Evolutionary conservation across 2,888 invertebrate genomes (phyloP), one percentile per base, ranked within the genome.

Genomic region (Buathra laborator): DNA sequence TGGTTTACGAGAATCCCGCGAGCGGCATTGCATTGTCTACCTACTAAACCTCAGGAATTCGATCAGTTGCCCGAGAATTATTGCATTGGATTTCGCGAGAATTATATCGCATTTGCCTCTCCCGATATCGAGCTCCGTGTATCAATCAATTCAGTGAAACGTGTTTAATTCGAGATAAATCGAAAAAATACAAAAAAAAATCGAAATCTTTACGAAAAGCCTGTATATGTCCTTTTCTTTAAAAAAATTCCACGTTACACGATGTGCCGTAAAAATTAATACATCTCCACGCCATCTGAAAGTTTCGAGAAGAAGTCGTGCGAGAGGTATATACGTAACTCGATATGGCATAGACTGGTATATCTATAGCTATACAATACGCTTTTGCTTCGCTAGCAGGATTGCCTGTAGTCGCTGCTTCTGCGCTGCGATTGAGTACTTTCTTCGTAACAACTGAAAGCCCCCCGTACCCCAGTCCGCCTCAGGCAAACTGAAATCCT

Each of bases 401-500:
- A 66, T 56, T 64, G 14, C 72, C 44, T 12, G 46, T 16, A 46
- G 75, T 62, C 64, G 32, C 75, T 51, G 75, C 71, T 71, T 77
- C 79, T 29, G 70, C 62, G 64, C 37, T 46, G 19, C 79, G 79
- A 83, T 83, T 53, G 75, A 83, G 75, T 51, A 83, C 75, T 80
- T 83, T 80, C 84, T 84, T 84, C 77, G 67, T 44, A 53, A 74
- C 62, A 81, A 76, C 76, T 81, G 72, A 56, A 68, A 72, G 72
- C 51, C 71, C 84, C 72, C 81, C 80, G 12, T 56, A 19, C 19
- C 19, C 56, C 56, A 19, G 19, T 24, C 24, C 19, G 37, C 37
- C 9, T 83, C 76, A 86, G 90, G 88, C 90, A 90, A 90, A 90
- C 90, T 91, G 90, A 88, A 90, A 89, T 91, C 84, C 90, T 92